Base-by-base conservation (phyloP, 2,888 invertebrate species). In the Catocala fraxini region DNA sequence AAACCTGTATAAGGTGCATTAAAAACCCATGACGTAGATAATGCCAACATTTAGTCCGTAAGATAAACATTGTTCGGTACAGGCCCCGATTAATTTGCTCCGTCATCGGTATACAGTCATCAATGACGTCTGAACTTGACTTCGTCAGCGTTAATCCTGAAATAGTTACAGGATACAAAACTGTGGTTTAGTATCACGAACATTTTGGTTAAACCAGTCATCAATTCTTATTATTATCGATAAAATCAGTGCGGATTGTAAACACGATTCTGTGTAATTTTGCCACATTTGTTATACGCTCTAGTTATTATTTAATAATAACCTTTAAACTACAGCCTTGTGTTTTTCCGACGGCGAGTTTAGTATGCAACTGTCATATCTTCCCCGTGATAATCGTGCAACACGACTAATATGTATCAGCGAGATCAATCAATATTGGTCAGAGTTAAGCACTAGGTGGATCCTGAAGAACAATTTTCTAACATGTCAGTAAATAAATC, bases 21-120 rank as follows among this genome's bases (percentile, higher is more conserved):
- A 6, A 47, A 75, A 75, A 75, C 75, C 75, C 67, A 75, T 75
- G 73, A 75, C 70, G 68, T 65, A n/a, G 35, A 39, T 42, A 2
- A 12, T n/a, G 47, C 25, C 58, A 43, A 51, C 63, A 51, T 65
- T 52, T 48, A 47, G 13, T 48, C 35, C 43, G 12, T 47, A 11
- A 53, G 46, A 63, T 52, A 42, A 54, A 51, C 7, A 11, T 0
- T 45, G 51, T 25, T 25, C 33, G 66, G 75, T 54, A 51, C 59
- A 46, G 57, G n/a, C 43, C 75, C 65, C 62, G 25, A 43, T 10
- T 2, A 11, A 39, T 51, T 45, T 10, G 11, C 58, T 35, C 33
- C 15, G 46, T 49, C 15, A 51, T 35, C 47, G 42, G 5, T 25
- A 13, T 7, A 41, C 64, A 12, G 6, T 45, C 12, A 45, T 45